A percentile compares a stretch with the other conserved stretches of the same genome.
phyloP scores from a whole-genome alignment of 2,797 vertebrate species.

The Pantherophis vulpinus region DNA sequence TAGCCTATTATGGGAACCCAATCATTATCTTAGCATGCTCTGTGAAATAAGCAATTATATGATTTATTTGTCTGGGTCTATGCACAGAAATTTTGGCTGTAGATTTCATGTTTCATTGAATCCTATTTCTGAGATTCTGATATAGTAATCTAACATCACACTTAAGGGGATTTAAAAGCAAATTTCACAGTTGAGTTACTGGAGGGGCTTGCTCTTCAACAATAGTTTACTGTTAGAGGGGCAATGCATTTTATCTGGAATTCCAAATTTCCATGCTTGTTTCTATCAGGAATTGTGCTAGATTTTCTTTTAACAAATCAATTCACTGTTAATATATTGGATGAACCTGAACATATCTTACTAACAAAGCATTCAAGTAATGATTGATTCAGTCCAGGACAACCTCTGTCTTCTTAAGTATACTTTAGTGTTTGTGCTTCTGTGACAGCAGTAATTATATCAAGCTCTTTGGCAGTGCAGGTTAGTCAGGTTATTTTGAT shows the following conservation, averaged over 20 bases:
- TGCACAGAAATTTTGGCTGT: background rate
- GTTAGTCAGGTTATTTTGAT: constrained; percentile 1
- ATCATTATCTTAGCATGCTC: background rate
- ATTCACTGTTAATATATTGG: background rate
- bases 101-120: background rate
- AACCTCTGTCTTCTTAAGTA: background rate
- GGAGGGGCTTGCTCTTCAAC: background rate
- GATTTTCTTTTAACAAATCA: background rate
- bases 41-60: background rate
- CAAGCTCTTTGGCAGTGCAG: background rate
- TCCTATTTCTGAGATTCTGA: background rate
- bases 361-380: background rate
- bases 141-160: background rate
- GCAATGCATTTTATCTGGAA: background rate
- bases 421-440: background rate
- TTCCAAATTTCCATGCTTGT: background rate
- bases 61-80: background rate
- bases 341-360: background rate
- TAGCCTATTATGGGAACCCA: background rate
- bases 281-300: background rate
- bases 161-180: background rate
- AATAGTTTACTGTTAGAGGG: background rate
- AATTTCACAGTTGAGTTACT: background rate
- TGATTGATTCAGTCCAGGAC: background rate
- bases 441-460: background rate